Percentiles rank a stretch among this genome's conserved stretches.
phyloP scores from a whole-genome alignment of 2,888 invertebrate genomes.

The Agriopis leucophaearia region DNA sequence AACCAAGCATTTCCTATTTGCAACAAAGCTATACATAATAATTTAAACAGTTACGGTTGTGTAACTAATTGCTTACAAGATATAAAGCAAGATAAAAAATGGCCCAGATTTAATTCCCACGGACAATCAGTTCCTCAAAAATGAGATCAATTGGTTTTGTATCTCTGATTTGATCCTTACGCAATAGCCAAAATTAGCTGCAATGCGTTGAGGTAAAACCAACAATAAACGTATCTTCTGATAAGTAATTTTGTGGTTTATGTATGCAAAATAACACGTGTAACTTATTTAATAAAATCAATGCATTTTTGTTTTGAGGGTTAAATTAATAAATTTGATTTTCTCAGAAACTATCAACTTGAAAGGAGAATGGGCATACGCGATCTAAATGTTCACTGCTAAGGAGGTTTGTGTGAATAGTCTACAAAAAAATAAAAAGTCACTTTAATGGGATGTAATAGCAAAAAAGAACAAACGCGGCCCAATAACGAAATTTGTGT shows the following conservation, averaged over 20 bases:
- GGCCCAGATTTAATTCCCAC: slow-evolving; percentile 43
- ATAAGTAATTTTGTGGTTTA: background rate
- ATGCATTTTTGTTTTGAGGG: too few relatives aligned
- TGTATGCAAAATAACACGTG: too few relatives aligned
- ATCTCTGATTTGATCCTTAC: slow-evolving; percentile 38
- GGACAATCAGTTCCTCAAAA: slow-evolving; percentile 39
- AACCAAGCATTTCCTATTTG: slow-evolving; percentile 17
- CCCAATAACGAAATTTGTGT: too few relatives aligned
- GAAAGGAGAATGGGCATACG: too few relatives aligned
- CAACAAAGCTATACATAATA: slow-evolving; percentile 32
- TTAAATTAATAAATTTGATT: too few relatives aligned
- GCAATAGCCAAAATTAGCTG: slow-evolving; percentile 25
- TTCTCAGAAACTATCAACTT: too few relatives aligned
- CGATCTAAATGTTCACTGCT: too few relatives aligned
- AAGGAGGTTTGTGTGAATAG: too few relatives aligned
- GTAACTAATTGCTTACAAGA: slow-evolving; percentile 41
- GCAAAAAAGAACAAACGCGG: too few relatives aligned
- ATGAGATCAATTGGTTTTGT: slow-evolving; percentile 43
- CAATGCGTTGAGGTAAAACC: slow-evolving; percentile 4
- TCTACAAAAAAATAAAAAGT: too few relatives aligned
- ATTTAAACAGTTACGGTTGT: slow-evolving; percentile 37
- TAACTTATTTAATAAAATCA: too few relatives aligned
- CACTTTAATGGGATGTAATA: too few relatives aligned
- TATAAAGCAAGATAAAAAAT: slow-evolving; percentile 42
- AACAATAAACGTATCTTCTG: slow-evolving; percentile 1